Conservation (phyloP, 2,113 vertebrate genomes). For the Rostratula benghalensis region DNA sequence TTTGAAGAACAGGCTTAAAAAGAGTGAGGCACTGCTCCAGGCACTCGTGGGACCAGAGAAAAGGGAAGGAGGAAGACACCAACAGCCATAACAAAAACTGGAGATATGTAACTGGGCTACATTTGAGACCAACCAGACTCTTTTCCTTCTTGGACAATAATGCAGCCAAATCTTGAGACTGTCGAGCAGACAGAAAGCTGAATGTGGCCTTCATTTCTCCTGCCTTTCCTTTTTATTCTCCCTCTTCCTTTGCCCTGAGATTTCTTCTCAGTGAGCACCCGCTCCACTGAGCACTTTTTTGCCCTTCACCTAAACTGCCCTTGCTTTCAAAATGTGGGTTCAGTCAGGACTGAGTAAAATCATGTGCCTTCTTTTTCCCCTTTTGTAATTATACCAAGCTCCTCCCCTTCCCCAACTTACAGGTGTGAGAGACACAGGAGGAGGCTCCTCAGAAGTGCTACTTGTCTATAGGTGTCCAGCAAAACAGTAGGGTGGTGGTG, state of each 20-base stretch:
- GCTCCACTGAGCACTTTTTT: slow-evolving; percentile 62
- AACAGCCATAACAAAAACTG: slow-evolving; percentile 80
- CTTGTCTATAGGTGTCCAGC: slow-evolving; percentile 16
- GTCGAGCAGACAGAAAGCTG: slow-evolving; percentile 78
- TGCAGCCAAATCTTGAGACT: slow-evolving; percentile 79
- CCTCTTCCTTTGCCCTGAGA: slow-evolving; percentile 55
- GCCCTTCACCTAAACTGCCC: slow-evolving; percentile 57
- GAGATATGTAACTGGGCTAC: slow-evolving; percentile 82
- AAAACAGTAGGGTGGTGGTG: slow-evolving; percentile 21
- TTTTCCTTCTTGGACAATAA: slow-evolving; percentile 77
- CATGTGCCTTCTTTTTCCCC: slow-evolving; percentile 82
- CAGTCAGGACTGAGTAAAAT: slow-evolving; percentile 76
- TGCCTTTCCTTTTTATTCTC: slow-evolving; percentile 69
- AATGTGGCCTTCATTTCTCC: slow-evolving; percentile 76
- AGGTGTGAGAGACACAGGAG: background rate
- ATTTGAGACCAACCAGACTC: slow-evolving; percentile 71
- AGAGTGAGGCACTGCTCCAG: slow-evolving; percentile 61
- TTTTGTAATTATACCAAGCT: slow-evolving; percentile 71
- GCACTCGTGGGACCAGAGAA: slow-evolving; percentile 71
- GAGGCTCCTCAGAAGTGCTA: slow-evolving; percentile 57
- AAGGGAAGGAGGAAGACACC: slow-evolving; percentile 75
- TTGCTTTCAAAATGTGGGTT: slow-evolving; percentile 69
- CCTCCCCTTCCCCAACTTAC: slow-evolving; percentile 51
- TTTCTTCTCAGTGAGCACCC: slow-evolving; percentile 35
- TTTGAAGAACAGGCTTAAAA: slow-evolving; percentile 59